Conservation (phyloP, 37 sponge, comb jelly and placozoan species). For the Beroe ovata region DNA sequence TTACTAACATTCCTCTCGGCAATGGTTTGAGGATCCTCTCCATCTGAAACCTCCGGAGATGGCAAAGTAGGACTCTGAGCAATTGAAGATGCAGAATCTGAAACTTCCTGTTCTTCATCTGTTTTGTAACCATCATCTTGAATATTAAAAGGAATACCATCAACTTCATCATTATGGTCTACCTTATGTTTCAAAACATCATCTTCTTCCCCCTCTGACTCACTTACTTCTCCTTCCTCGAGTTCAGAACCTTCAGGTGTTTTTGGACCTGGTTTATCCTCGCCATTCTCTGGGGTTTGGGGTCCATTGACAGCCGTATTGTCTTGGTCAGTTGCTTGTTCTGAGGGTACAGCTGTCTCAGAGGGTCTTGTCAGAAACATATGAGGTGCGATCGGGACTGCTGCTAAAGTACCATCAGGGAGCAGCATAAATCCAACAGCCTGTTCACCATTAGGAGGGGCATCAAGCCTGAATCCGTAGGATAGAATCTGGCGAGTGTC, state of each 20-base stretch:
- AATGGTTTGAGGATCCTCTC: slow-evolving; percentile 21
- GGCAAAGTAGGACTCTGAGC: background rate
- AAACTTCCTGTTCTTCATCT: slow-evolving; percentile 24
- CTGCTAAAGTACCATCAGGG: slow-evolving; percentile 55
- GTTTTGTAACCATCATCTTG: slow-evolving; percentile 22
- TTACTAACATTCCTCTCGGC: slow-evolving; percentile 22
- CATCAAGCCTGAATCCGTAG: slow-evolving; percentile 56
- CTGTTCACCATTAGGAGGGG: slow-evolving; percentile 41
- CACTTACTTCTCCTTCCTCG: slow-evolving; percentile 58
- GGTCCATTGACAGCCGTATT: background rate
- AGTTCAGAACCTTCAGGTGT: slow-evolving; percentile 57
- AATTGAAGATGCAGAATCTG: background rate
- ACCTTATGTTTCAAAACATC: background rate
- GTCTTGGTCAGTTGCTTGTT: background rate
- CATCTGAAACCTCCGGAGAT: slow-evolving; percentile 51
- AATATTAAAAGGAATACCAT: slow-evolving; percentile 47
- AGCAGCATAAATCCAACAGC: slow-evolving; percentile 64
- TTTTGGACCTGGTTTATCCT: slow-evolving; percentile 27
- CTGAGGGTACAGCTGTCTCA: no score
- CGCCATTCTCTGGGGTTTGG: slow-evolving; percentile 16
- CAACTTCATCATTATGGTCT: background rate
- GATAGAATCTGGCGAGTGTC: slow-evolving; percentile 55
- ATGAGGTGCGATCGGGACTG: slow-evolving; percentile 53
- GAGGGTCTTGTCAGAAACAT: slow-evolving; percentile 32
- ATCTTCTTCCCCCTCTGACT: background rate